Evolutionary conservation across 1,140 invertebrate species (phyloP), one percentile per base, ranked within the genome.

Genomic region (Drosophila subobscura): DNA sequence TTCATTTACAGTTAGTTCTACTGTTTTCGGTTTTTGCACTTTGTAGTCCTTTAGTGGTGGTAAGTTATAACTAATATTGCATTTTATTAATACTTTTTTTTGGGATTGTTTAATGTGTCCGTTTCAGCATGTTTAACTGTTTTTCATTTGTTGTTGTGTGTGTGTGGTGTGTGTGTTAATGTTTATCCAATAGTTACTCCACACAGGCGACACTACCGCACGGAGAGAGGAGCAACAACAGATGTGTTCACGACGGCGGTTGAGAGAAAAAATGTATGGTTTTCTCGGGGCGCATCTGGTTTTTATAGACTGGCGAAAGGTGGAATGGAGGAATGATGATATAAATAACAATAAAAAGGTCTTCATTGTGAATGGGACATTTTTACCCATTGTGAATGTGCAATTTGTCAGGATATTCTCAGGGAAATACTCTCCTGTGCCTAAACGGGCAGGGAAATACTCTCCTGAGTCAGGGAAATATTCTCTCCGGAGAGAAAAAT

Each of bases 51-150:
- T 77, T 70, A 52, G 40, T 49, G 55, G 44, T 60, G 81, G 72
- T 68, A 55, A 40, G 61, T 76, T 72, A 76, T 65, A 65, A 77
- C 81, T 84, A 84, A 61, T 85, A 85, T 79, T 88, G 83, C 83
- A 86, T 86, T 75, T 81, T 41, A 12, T 37, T 37, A 12, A 37
- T 37, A 49, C 46, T 64, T 64, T 54, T 52, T 46, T 49, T 50
- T 56, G 27, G 27, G 45, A 56, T 52, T 42, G 49, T 33, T 79
- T 65, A 85, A 65, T 74, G 60, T 80, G 81, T 88, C 83, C 83
- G 71, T 41, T 81, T 75, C 37, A 88, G 64, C 83, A 88, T 88
- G 77, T 46, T 86, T 71, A 22, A 42, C 23, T 75, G 49, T 27
- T 68, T 37, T 42, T 67, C 52, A 12, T 47, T 59, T 51, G 61